Percentiles rank a stretch among this genome's conserved stretches.
phyloP scores from a whole-genome alignment of 2,888 invertebrate genomes.

The Notodonta ziczac region DNA sequence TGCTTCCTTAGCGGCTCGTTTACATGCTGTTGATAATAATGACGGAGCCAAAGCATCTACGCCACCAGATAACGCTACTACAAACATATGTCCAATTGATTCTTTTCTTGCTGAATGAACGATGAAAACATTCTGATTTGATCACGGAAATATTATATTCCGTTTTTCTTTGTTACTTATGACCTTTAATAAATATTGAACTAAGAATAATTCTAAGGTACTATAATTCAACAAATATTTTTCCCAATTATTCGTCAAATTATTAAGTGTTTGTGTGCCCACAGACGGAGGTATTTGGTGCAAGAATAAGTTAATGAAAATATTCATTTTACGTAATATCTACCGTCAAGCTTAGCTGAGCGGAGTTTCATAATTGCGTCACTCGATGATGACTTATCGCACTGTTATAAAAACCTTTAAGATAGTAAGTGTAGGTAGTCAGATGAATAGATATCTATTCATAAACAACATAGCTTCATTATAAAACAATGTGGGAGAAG shows the following conservation, averaged over 20 bases:
- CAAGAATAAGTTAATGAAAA: neutral
- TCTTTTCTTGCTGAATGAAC: conserved; percentile 71
- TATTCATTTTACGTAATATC: conserved; percentile 17
- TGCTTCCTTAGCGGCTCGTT: conserved; percentile 55
- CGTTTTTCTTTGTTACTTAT: neutral
- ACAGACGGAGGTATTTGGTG: neutral
- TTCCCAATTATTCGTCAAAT: too few relatives aligned
- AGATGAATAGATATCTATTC: neutral
- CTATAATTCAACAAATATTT: too few relatives aligned
- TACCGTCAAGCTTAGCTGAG: conserved; percentile 14
- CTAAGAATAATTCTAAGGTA: too few relatives aligned
- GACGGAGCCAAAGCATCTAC: conserved; percentile 26
- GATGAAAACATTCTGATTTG: neutral
- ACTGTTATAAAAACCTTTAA: conserved; percentile 21
- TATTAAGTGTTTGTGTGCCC: too few relatives aligned
- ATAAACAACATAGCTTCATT: conserved; percentile 15
- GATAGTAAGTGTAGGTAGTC: neutral
- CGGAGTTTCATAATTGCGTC: conserved; percentile 22
- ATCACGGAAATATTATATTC: neutral
- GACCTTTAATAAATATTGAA: neutral
- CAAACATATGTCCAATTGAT: conserved; percentile 65
- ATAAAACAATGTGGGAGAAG: conserved; percentile 50
- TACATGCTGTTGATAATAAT: conserved; percentile 54
- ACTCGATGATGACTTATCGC: conserved; percentile 23
- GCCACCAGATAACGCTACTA: conserved; percentile 35